Conservation (phyloP, 2,113 vertebrate species). For the Daubentonia madagascariensis region DNA sequence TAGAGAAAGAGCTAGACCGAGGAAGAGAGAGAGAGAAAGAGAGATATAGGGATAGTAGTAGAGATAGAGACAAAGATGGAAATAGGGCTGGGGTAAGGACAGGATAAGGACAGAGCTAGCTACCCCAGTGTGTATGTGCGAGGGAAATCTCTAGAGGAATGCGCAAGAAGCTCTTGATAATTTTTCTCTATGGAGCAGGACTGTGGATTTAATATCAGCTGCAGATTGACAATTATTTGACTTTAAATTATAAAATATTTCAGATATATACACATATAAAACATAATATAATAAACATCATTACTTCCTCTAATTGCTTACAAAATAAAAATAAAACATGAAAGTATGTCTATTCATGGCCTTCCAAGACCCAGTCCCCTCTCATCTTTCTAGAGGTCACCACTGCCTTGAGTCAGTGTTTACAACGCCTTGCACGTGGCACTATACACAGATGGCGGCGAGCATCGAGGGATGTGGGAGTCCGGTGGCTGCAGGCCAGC, state of each 20-base stretch:
- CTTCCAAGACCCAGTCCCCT: too few species aligned
- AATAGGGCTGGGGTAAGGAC: not conserved
- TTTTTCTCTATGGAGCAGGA: not conserved
- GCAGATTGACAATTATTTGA: not conserved
- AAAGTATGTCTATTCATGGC: rapidly evolving
- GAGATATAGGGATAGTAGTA: not conserved
- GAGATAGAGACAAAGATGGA: not conserved
- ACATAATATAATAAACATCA: not conserved
- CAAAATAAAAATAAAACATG: not conserved
- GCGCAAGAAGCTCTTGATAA: not conserved
- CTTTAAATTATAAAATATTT: not conserved
- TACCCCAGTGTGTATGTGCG: rapidly evolving
- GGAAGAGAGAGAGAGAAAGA: not conserved
- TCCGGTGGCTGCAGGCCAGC: not conserved
- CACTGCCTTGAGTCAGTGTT: not conserved
- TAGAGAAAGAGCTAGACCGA: not conserved
- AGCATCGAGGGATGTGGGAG: not conserved
- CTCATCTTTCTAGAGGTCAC: not conserved
- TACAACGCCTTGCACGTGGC: rapidly evolving
- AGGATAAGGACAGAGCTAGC: not conserved
- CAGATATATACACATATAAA: not conserved
- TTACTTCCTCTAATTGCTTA: not conserved
- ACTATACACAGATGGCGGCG: rapidly evolving
- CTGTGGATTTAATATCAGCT: not conserved
- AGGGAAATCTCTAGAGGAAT: not conserved